A percentile compares a stretch with the other conserved stretches of the same genome.
These are phyloP conservation scores for Prosopocoilus inquinatus DNA, from an alignment of 2,888 invertebrate genomes.

Conservation along the genomic window DNA sequence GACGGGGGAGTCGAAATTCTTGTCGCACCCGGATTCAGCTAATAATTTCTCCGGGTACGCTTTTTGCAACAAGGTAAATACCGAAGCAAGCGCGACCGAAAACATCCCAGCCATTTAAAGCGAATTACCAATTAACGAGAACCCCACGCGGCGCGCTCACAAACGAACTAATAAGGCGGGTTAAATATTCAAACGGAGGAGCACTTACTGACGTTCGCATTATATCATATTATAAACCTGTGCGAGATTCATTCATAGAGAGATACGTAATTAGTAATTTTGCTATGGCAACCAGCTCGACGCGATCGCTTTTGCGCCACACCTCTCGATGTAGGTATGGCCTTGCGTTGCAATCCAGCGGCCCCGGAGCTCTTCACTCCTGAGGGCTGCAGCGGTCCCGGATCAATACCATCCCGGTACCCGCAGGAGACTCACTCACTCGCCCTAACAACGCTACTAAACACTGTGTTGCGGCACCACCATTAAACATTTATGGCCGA, in stretches of 20 bases:
- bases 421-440: conserved; percentile 22
- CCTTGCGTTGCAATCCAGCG: conserved; percentile 22
- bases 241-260: conserved; percentile 15
- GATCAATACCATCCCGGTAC: conserved; percentile 24
- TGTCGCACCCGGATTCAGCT: no score
- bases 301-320: conserved; percentile 20
- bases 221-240: neutral
- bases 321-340: conserved; percentile 24
- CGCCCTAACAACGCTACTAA: conserved; percentile 22
- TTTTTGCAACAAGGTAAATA: no score
- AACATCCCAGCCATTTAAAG: no score
- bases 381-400: conserved; percentile 20
- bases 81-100: no score
- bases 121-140: no score
- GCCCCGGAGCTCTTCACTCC: conserved; percentile 23
- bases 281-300: conserved; percentile 19
- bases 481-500: neutral
- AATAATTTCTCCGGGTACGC: no score
- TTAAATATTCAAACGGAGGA: neutral
- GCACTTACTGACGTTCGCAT: neutral
- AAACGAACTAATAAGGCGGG: neutral
- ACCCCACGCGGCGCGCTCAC: no score
- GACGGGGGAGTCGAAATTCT: no score
- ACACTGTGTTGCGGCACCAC: conserved; percentile 14
- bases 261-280: conserved; percentile 19